phyloP scores from a whole-genome alignment of 2,888 invertebrate species.

The Willowsia nigromaculata region DNA sequence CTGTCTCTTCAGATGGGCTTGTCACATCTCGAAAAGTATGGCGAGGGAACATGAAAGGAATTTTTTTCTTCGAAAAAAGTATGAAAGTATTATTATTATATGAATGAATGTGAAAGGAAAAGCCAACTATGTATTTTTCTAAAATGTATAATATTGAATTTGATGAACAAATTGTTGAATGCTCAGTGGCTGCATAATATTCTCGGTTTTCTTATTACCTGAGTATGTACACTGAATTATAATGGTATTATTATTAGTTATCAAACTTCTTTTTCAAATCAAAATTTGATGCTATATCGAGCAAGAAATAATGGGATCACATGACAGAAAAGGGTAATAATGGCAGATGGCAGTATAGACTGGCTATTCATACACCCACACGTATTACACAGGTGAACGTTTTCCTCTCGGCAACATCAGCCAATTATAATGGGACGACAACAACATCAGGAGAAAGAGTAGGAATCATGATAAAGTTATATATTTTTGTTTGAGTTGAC shows the following conservation, averaged over 20 bases:
- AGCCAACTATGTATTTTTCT: background rate
- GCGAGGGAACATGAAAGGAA: background rate
- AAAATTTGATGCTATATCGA: background rate
- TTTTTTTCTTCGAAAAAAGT: background rate
- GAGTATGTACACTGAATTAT: background rate
- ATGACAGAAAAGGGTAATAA: background rate
- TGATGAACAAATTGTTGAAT: background rate
- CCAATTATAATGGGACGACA: background rate
- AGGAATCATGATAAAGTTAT: background rate
- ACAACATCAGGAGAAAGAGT: background rate
- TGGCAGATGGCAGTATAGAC: too few relatives aligned
- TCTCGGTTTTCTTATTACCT: background rate
- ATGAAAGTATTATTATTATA: background rate
- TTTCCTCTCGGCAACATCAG: background rate
- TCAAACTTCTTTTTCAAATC: background rate
- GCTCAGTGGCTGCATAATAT: background rate
- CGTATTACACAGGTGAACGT: background rate
- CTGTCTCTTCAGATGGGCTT: background rate
- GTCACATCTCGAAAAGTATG: background rate
- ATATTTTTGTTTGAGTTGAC: background rate
- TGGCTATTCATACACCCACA: background rate
- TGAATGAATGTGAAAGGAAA: background rate
- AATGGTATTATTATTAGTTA: background rate
- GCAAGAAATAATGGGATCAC: background rate
- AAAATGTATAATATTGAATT: background rate